A percentile compares a stretch with the other conserved stretches of the same genome.
Conservation (phyloP, 2,113 vertebrate genomes). For the Mixornis gularis region DNA sequence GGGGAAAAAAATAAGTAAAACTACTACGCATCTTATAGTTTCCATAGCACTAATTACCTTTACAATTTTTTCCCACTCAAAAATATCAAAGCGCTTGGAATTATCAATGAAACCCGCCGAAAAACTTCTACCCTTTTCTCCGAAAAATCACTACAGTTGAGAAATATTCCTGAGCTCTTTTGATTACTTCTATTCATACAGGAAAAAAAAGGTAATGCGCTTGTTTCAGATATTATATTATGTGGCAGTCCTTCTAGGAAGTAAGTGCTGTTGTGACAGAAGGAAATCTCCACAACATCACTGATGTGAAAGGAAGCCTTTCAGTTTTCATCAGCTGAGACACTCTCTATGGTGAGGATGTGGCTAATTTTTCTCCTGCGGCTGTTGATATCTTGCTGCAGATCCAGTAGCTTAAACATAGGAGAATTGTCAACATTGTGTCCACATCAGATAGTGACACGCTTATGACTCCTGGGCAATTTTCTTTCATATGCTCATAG, state of each 20-base stretch:
- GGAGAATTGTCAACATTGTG: neutral
- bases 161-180: slow-evolving; percentile 10
- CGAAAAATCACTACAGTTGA: neutral
- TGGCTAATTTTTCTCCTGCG: slow-evolving; percentile 10
- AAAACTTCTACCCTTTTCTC: neutral
- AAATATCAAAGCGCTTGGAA: neutral
- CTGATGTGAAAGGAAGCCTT: slow-evolving; percentile 22
- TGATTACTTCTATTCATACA: slow-evolving; percentile 13
- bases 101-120: neutral
- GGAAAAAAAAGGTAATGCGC: neutral
- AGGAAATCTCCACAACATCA: slow-evolving; percentile 15
- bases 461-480: neutral
- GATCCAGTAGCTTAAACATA: neutral
- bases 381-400: neutral
- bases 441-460: neutral
- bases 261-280: slow-evolving; percentile 41
- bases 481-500: neutral
- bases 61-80: neutral
- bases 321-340: slow-evolving; percentile 6
- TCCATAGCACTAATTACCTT: neutral
- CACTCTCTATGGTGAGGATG: neutral
- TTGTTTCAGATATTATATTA: slow-evolving; percentile 25
- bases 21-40: accelerated
- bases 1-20: neutral
- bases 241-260: neutral